These are phyloP conservation scores for Anoura caudifer DNA, from an alignment of 2,113 vertebrate species.

Conservation along the genomic window DNA sequence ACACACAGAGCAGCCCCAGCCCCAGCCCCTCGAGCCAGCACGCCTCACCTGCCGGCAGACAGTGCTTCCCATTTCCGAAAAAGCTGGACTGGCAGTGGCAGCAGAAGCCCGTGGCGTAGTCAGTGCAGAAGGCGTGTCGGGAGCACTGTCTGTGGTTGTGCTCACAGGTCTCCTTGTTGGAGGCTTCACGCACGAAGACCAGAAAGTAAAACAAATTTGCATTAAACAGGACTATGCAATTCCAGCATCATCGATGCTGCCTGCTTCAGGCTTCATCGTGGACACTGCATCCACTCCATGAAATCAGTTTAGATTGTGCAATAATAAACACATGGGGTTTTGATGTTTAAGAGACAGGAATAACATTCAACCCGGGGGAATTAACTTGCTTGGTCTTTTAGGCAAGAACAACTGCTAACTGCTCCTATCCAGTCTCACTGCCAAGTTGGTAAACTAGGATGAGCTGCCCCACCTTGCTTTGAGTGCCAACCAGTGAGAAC, in stretches of 20 bases:
- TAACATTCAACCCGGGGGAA: not conserved
- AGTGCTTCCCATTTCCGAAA: conserved; percentile 92
- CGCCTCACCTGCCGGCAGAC: conserved; percentile 89
- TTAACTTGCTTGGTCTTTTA: not conserved
- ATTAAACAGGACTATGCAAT: not conserved
- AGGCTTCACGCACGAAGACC: conserved; percentile 88
- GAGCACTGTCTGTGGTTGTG: conserved; percentile 87
- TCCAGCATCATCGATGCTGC: not conserved
- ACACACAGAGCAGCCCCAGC: not conserved
- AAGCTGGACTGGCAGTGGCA: conserved; percentile 91
- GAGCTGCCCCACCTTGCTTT: not conserved
- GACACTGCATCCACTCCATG: not conserved
- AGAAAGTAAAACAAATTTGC: conserved; percentile 22
- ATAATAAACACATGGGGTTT: conserved; percentile 18
- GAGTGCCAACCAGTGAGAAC: not conserved
- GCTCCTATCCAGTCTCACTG: not conserved
- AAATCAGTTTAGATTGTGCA: not conserved
- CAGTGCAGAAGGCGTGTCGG: conserved; percentile 88
- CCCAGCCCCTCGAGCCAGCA: fast-evolving
- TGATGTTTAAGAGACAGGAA: not conserved
- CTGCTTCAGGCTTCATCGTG: not conserved
- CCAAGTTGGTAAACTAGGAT: not conserved
- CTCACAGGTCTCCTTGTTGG: conserved; percentile 86
- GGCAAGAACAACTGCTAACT: not conserved
- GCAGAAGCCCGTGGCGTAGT: conserved; percentile 90